Conservation (phyloP, 2,888 invertebrate species). For the Trachelus troglodyta region DNA sequence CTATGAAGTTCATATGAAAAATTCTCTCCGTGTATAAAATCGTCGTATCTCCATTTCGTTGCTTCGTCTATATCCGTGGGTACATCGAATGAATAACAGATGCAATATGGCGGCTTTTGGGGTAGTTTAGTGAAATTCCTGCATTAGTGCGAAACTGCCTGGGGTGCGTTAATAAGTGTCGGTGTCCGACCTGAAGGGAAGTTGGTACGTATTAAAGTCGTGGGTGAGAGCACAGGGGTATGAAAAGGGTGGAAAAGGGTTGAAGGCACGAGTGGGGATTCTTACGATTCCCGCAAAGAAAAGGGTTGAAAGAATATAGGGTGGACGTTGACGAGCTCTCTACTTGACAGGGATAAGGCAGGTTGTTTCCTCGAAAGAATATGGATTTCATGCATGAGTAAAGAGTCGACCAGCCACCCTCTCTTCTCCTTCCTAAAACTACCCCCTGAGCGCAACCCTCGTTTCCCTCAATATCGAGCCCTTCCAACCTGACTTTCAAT, state of each 20-base stretch:
- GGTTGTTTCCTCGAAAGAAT: constrained; percentile 57
- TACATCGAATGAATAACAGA: no score
- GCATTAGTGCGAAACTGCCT: not conserved
- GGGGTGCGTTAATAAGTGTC: not conserved
- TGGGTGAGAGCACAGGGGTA: not conserved
- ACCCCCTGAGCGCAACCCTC: not conserved
- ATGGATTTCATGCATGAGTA: constrained; percentile 59
- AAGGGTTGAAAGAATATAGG: not conserved
- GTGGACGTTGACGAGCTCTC: constrained; percentile 34
- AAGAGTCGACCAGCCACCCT: constrained; percentile 15
- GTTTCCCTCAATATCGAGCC: not conserved
- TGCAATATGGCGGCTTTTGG: no score
- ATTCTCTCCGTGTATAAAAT: no score
- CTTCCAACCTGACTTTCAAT: not conserved
- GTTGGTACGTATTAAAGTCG: not conserved
- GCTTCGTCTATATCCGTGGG: no score
- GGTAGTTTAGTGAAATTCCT: not conserved
- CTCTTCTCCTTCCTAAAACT: not conserved
- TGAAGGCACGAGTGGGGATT: not conserved
- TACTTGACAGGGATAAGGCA: constrained; percentile 43
- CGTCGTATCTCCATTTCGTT: no score
- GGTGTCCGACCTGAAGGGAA: not conserved
- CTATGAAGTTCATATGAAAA: no score
- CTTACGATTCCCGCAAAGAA: not conserved
- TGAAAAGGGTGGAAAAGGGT: not conserved